These are phyloP conservation scores for Artemia sinica DNA, from an alignment of 2,888 invertebrate species.

Conservation along the genomic window DNA sequence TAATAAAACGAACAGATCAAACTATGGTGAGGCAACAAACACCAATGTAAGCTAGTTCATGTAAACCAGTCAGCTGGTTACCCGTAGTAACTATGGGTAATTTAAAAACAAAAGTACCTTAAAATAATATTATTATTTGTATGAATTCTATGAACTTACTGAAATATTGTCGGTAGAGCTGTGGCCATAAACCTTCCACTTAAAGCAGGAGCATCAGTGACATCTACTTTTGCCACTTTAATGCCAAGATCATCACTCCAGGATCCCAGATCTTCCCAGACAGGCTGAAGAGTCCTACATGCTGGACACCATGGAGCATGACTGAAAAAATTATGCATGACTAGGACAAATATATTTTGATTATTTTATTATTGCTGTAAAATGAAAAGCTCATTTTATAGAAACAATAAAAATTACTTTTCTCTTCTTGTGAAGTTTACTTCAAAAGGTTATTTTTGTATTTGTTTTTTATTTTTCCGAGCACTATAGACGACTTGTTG, in stretches of 20 bases:
- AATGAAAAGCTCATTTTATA: too few relatives aligned
- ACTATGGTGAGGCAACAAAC: too few relatives aligned
- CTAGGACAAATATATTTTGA: neutral
- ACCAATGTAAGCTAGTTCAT: too few relatives aligned
- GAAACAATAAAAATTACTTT: too few relatives aligned
- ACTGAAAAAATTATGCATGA: conserved; percentile 37
- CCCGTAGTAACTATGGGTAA: neutral
- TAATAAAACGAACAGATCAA: too few relatives aligned
- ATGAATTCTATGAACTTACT: conserved; percentile 45
- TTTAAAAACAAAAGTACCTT: conserved; percentile 15
- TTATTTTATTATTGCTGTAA: too few relatives aligned
- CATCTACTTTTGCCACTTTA: conserved; percentile 77
- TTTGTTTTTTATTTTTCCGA: too few relatives aligned
- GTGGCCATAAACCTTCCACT: conserved; percentile 95
- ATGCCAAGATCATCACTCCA: conserved; percentile 54
- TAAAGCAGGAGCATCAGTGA: conserved; percentile 80
- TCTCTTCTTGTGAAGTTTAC: too few relatives aligned
- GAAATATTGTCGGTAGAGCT: conserved; percentile 88
- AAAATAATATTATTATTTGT: conserved; percentile 8
- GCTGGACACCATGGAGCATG: conserved; percentile 99
- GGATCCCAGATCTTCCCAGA: conserved; percentile 69
- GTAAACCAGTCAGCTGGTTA: too few relatives aligned
- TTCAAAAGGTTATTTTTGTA: too few relatives aligned
- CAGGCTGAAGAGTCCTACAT: conserved; percentile 67
- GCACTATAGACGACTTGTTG: too few relatives aligned